A percentile compares a stretch with the other conserved stretches of the same genome.
These are phyloP conservation scores for Neogale vison DNA, from an alignment of 2,113 vertebrate genomes.

Conservation along the genomic window DNA sequence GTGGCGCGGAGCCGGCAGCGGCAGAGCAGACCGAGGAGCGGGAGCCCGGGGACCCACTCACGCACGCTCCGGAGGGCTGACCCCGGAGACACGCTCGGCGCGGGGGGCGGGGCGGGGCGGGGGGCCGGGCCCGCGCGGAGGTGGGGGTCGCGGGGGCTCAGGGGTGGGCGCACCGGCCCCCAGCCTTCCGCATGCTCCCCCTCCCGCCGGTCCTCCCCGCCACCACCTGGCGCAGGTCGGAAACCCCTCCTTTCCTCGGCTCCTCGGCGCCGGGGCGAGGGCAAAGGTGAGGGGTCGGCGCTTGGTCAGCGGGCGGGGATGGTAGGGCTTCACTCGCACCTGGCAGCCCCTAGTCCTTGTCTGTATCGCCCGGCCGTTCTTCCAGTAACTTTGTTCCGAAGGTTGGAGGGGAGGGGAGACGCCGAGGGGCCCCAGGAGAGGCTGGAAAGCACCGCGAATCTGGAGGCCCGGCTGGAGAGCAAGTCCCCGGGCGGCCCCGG, in stretches of 20 bases:
- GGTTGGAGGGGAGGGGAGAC: constrained; percentile 64
- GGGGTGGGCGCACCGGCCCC: constrained; percentile 62
- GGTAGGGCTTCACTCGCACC: constrained; percentile 72
- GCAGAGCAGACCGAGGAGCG: constrained; percentile 72
- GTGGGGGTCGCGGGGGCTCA: background rate
- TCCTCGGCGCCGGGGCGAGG: constrained; percentile 42
- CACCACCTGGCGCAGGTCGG: constrained; percentile 77
- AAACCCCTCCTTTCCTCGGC: constrained; percentile 62
- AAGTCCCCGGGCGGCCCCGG: constrained; percentile 83
- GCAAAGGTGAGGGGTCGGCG: constrained; percentile 60
- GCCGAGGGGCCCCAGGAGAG: background rate
- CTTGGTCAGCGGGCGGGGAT: background rate
- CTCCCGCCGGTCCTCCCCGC: constrained; percentile 41
- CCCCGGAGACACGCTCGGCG: constrained; percentile 50
- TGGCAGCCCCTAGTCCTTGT: constrained; percentile 66
- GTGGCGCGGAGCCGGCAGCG: constrained; percentile 68
- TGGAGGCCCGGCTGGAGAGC: constrained; percentile 75
- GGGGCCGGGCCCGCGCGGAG: background rate
- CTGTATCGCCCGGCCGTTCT: constrained; percentile 58
- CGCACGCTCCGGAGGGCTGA: constrained; percentile 57
- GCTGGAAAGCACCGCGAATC: background rate
- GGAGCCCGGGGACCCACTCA: constrained; percentile 75
- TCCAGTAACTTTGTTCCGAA: constrained; percentile 83
- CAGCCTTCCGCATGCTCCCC: constrained; percentile 59
- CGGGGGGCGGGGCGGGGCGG: background rate